phyloP scores from a whole-genome alignment of 2,888 invertebrate species.

The Ochropacha duplaris region DNA sequence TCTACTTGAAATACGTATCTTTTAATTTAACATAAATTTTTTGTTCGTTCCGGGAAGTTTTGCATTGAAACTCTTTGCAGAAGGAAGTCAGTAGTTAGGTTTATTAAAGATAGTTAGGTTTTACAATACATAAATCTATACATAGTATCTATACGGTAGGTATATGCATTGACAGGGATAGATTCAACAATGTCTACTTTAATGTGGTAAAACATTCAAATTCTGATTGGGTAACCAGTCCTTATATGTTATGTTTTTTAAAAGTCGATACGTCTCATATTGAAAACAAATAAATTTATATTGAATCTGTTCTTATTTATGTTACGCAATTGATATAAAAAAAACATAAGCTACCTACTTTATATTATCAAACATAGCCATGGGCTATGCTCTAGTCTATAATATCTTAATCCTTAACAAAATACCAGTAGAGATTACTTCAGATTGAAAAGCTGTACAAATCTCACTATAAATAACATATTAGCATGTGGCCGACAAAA shows the following conservation, averaged over 20 bases:
- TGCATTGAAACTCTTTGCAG: background rate
- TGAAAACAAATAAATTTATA: too few relatives aligned
- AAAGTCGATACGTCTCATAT: too few relatives aligned
- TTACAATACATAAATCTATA: background rate
- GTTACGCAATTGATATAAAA: too few relatives aligned
- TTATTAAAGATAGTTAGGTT: background rate
- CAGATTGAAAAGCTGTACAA: background rate
- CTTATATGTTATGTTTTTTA: too few relatives aligned
- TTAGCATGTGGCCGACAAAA: slow-evolving; percentile 16
- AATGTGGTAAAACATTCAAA: background rate
- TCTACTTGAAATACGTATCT: background rate
- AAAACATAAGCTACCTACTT: too few relatives aligned
- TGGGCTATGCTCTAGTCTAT: background rate
- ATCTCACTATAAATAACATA: slow-evolving; percentile 23
- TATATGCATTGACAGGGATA: too few relatives aligned
- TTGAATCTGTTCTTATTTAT: too few relatives aligned
- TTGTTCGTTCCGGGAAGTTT: background rate
- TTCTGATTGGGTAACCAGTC: too few relatives aligned
- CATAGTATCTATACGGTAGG: background rate
- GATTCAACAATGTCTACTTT: too few relatives aligned
- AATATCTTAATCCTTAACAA: background rate
- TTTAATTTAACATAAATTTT: slow-evolving; percentile 2
- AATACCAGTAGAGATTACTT: slow-evolving; percentile 7
- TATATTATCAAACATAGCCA: too few relatives aligned
- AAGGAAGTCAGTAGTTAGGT: background rate